phyloP scores from a whole-genome alignment of 2,888 invertebrate genomes.

The Drosophila recens region DNA sequence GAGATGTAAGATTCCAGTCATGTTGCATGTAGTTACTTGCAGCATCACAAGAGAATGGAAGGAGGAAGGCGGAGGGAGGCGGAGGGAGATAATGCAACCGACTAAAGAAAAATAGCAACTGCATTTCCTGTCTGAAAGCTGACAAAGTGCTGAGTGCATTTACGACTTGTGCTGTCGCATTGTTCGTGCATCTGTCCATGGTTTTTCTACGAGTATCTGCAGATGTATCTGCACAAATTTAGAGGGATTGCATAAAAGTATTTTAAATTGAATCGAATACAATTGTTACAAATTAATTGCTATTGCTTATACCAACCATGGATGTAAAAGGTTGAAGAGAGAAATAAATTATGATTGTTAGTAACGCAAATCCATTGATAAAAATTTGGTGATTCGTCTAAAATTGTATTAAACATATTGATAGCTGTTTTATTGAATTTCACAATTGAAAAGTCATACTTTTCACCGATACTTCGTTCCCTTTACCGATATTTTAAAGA shows the following conservation, averaged over 20 bases:
- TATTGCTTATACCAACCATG: too few relatives aligned
- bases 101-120: slow-evolving; percentile 65
- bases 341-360: not conserved
- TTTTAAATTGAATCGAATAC: not conserved
- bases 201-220: not conserved
- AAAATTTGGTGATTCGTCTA: too few relatives aligned
- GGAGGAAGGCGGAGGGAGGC: too few relatives aligned
- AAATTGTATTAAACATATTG: too few relatives aligned
- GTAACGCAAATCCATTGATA: too few relatives aligned
- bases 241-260: not conserved
- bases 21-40: not conserved
- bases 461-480: too few relatives aligned
- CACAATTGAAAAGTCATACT: too few relatives aligned
- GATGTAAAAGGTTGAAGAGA: not conserved
- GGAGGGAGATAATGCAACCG: slow-evolving; percentile 15
- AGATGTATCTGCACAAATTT: slow-evolving; percentile 2
- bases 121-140: slow-evolving; percentile 76
- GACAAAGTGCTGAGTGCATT: slow-evolving; percentile 81
- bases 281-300: not conserved
- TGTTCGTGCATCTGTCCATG: not conserved
- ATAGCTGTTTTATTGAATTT: too few relatives aligned
- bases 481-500: too few relatives aligned
- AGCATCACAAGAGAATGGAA: not conserved
- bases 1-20: slow-evolving; percentile 35
- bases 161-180: slow-evolving; percentile 57